A percentile compares a stretch with the other conserved stretches of the same genome.
These are phyloP conservation scores for Paracyprichromis sp. DNA, from an alignment of 2,113 vertebrate genomes.

Conservation along the genomic window DNA sequence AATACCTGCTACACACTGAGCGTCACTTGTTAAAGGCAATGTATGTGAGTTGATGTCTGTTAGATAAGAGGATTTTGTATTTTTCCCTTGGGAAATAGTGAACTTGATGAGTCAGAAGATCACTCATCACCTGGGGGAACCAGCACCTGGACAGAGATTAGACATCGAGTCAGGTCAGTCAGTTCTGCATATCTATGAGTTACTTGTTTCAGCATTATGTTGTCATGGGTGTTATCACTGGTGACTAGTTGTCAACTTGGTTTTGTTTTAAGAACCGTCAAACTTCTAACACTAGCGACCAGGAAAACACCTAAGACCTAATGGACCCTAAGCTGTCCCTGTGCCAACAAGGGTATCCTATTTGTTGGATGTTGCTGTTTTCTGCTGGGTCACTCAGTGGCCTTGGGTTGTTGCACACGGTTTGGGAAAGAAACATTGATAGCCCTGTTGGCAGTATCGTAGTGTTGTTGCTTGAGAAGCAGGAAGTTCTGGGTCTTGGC, in stretches of 20 bases:
- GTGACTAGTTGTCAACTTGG: not conserved
- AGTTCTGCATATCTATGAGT: not conserved
- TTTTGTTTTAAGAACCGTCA: not conserved
- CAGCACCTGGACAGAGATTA: not conserved
- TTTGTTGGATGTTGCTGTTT: not conserved
- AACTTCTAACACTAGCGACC: not conserved
- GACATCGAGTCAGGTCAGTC: not conserved
- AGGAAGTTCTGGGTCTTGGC: not conserved
- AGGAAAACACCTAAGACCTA: not conserved
- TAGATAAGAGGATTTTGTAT: not conserved
- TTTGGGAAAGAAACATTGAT: not conserved
- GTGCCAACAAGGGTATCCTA: not conserved
- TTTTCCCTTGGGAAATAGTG: not conserved
- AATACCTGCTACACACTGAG: constrained; percentile 17
- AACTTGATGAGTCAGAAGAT: not conserved
- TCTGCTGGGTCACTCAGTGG: not conserved
- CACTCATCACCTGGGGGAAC: not conserved
- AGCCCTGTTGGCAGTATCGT: not conserved
- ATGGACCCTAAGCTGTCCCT: not conserved
- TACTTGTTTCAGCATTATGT: not conserved
- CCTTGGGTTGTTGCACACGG: not conserved
- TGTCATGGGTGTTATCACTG: not conserved
- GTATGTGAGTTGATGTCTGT: not conserved
- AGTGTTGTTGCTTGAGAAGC: not conserved
- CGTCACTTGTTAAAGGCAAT: not conserved